Base-by-base conservation (phyloP, 2,113 vertebrate genomes). In the Paramisgurnus dabryanus region DNA sequence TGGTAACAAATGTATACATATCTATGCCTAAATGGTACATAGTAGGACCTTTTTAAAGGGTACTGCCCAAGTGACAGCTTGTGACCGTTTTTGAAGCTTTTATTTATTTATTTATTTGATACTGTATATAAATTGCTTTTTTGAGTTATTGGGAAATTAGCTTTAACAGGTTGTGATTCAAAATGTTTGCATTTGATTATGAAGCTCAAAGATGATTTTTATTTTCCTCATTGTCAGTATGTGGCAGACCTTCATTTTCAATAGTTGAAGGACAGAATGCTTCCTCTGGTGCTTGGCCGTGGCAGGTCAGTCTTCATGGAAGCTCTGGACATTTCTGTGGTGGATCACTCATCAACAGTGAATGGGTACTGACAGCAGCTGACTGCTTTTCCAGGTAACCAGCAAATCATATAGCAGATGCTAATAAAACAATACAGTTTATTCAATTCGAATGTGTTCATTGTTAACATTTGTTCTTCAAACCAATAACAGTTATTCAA, bases 361-460 rank as follows among this genome's bases (percentile, higher is more conserved):
- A 84, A 74, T 95, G 92, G 91, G 71, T 95, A 60, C 84, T 95
- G 43, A 91, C 89, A 0, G 94, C 93, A 0, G 92, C 92, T 0
- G 93, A 95, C 84, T 90, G 89, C 82, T 81, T 34, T 55, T 11
- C 53, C 80, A 86, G 83, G 90, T 93, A 84, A 86, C 57, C 66
- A 87, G 76, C 82, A 88, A 87, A 85, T 88, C 83, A 91, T 10
- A 34, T 2, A 34, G 27, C 27, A 34, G 27, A 34, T 3, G 27
- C 27, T 34, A 34, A 34, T 34, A 34, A 34, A 34, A 34, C 27
- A 34, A 34, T 34, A 34, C 27, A 34, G 27, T 34, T 34, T 34
- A 34, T 34, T 34, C 27, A 34, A 34, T 34, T 22, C 22, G 27
- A 34, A 34, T 34, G 27, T 34, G 27, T 34, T 34, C 27, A 34